Evolutionary conservation across 1,140 invertebrate genomes (phyloP), one percentile per base, ranked within the genome.

Genomic region (Lucilia sericata): DNA sequence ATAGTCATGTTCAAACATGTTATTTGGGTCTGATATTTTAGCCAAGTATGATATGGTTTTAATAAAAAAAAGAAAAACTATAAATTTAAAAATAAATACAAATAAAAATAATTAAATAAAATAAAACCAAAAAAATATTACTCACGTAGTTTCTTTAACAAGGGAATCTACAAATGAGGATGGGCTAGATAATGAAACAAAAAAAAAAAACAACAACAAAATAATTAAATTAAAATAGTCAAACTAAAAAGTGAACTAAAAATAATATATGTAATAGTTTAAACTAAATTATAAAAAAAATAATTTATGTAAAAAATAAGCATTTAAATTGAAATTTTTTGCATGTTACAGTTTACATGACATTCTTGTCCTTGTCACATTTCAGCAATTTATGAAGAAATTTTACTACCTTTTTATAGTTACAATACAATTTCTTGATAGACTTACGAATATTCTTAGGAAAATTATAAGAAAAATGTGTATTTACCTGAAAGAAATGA

Each of bases 101-200:
- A 65, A 49, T 81, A 81, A 14, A 76, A 76, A 76, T 2, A 81
- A 21, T 70, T 49, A 74, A 82, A 82, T 21, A 81, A 34, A 85
- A 82, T 12, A 36, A 74, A 82, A 49, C 81, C 5, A 42, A 81
- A 74, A 82, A 47, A 65, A 9, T 83, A 30, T 30, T 85, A 90
- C 89, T 90, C 89, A 90, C 89, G 89, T 88, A 85, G 89, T 89
- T 87, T 90, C 89, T 84, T 70, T 87, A 70, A 90, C 86, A 70
- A 90, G 83, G 74, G 89, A 90, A 86, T 90, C 88, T 87, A 90
- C 89, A 81, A 90, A 70, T 70, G 86, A 88, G 75, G 70, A 21
- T 49, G 88, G 86, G 80, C 88, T 55, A 86, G 86, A 13, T 84
- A 85, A 86, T 83, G 85, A 78, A 84, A 85, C 14, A 84, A 75